Evolutionary conservation across 1,140 invertebrate species (phyloP).

Genomic region (Phortica variegata): DNA sequence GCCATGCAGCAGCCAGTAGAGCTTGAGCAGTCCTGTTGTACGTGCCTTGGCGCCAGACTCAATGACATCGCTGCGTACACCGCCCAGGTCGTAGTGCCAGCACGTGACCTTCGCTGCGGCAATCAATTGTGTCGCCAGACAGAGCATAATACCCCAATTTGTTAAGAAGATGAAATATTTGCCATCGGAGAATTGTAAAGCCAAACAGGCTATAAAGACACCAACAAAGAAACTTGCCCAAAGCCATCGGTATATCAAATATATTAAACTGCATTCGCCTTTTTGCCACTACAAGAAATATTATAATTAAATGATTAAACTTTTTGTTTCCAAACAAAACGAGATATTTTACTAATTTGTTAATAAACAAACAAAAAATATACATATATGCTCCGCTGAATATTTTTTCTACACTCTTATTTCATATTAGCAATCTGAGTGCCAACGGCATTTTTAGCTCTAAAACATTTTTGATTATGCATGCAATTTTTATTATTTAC

Average conservation of each 20-base stretch:
- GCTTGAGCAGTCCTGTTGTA: conserved; percentile 31
- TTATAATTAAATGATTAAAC: too few relatives aligned
- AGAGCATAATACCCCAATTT: conserved; percentile 70
- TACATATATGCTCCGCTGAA: too few relatives aligned
- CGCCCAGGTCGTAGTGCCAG: conserved; percentile 41
- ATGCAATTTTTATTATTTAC: too few relatives aligned
- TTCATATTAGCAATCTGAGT: too few relatives aligned
- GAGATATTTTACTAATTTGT: too few relatives aligned
- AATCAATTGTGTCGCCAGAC: conserved; percentile 45
- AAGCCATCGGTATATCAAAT: conserved; percentile 63
- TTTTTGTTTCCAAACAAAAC: too few relatives aligned
- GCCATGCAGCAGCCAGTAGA: conserved; percentile 64
- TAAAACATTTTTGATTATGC: too few relatives aligned
- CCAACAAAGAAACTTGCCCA: conserved; percentile 59
- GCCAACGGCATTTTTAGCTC: too few relatives aligned
- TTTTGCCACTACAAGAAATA: conserved; percentile 60
- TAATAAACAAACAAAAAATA: too few relatives aligned
- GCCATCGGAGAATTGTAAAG: conserved; percentile 55
- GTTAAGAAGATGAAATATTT: conserved; percentile 70
- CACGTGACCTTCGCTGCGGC: conserved; percentile 43
- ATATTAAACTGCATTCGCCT: conserved; percentile 52
- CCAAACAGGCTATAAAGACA: conserved; percentile 59
- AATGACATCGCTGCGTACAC: conserved; percentile 29
- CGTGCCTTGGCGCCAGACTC: conserved; percentile 31
- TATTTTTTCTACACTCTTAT: too few relatives aligned